Evolutionary conservation across 2,888 invertebrate genomes (phyloP).

Genomic region (Athetis lepigone): DNA sequence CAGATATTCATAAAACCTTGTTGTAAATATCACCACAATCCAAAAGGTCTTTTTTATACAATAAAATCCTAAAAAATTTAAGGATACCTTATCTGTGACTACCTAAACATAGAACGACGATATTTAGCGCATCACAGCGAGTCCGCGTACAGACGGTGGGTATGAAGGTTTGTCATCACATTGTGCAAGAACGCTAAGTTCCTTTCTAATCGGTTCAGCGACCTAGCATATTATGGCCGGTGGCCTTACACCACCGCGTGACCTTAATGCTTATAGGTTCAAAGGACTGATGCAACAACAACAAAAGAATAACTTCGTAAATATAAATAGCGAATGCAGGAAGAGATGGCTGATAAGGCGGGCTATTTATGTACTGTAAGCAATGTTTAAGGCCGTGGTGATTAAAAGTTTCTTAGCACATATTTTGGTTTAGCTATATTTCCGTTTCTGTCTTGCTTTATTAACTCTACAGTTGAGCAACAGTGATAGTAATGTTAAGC

Average conservation of each 20-base stretch:
- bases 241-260: conserved; percentile 45
- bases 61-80: no score
- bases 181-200: conserved; percentile 53
- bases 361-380: neutral
- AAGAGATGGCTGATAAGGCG: neutral
- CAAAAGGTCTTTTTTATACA: no score
- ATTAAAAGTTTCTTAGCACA: no score
- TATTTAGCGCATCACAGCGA: conserved; percentile 9
- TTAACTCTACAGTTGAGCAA: no score
- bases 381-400: no score
- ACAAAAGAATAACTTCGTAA: conserved; percentile 8
- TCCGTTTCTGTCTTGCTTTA: no score
- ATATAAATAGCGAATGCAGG: neutral
- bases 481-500: no score
- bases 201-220: conserved; percentile 59
- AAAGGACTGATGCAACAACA: conserved; percentile 35
- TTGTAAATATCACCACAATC: no score
- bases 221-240: conserved; percentile 35
- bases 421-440: no score
- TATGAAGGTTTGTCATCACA: conserved; percentile 45
- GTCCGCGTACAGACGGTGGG: conserved; percentile 7
- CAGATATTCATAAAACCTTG: no score
- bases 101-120: neutral
- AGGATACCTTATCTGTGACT: no score
- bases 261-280: conserved; percentile 47